phyloP scores from a whole-genome alignment of 2,888 invertebrate species.

The Chymomyza caudatula region DNA sequence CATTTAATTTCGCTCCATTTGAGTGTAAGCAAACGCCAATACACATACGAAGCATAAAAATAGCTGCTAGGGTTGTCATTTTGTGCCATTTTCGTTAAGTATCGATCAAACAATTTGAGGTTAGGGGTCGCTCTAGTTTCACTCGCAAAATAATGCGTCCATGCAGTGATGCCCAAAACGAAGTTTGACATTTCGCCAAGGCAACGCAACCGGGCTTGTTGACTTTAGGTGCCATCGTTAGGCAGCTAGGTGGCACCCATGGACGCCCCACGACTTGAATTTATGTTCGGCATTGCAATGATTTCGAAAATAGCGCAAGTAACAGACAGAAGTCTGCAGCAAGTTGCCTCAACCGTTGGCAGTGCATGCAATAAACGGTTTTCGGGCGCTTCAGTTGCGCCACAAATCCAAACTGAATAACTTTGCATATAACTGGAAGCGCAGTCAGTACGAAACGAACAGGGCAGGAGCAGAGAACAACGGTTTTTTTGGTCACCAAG shows the following conservation, averaged over 20 bases:
- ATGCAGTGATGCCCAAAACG: constrained; percentile 5
- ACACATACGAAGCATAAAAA: constrained; percentile 31
- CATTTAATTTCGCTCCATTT: constrained; percentile 34
- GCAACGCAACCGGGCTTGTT: not conserved
- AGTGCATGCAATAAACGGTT: not conserved
- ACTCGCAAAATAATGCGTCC: constrained; percentile 18
- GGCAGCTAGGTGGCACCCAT: not conserved
- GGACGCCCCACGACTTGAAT: constrained; percentile 4
- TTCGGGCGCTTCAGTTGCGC: not conserved
- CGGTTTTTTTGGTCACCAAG: constrained; percentile 70
- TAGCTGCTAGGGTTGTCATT: constrained; percentile 40
- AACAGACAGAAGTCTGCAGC: not conserved
- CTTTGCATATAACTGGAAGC: not conserved
- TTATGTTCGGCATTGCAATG: constrained; percentile 39
- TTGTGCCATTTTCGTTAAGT: constrained; percentile 29
- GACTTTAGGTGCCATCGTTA: not conserved
- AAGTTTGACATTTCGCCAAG: not conserved
- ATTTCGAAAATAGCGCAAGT: constrained; percentile 34
- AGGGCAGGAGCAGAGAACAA: constrained; percentile 66
- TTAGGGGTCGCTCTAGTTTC: constrained; percentile 33
- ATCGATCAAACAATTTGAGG: constrained; percentile 73
- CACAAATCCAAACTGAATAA: not conserved
- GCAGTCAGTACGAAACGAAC: constrained; percentile 62
- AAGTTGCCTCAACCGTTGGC: not conserved
- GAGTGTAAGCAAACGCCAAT: not conserved